A percentile compares a stretch with the other conserved stretches of the same genome.
phyloP scores from a whole-genome alignment of 2,888 invertebrate species.

The Idaea dimidiata region DNA sequence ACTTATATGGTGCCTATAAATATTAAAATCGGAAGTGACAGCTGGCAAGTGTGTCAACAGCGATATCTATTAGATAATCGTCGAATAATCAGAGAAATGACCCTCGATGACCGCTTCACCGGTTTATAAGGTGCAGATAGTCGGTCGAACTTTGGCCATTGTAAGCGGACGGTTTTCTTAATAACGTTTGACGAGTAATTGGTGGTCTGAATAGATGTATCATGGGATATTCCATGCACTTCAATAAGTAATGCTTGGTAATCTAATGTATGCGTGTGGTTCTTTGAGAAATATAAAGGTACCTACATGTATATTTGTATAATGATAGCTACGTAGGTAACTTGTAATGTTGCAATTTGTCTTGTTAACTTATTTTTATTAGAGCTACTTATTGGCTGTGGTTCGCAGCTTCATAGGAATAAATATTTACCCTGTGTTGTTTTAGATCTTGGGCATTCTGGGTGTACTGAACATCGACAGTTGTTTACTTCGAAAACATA shows the following conservation, averaged over 20 bases:
- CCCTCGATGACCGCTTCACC: neutral
- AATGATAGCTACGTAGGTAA: no score
- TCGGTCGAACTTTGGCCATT: neutral
- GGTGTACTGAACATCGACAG: no score
- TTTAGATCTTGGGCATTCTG: no score
- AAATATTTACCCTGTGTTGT: no score
- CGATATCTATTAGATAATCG: neutral
- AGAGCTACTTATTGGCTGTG: no score
- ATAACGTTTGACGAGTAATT: neutral
- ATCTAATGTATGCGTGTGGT: neutral
- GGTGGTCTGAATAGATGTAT: neutral
- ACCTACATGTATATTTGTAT: no score
- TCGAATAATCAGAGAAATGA: neutral
- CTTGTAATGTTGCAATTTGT: no score
- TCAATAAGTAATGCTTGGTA: neutral
- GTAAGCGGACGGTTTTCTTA: neutral
- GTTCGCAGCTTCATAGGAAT: no score
- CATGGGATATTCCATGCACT: neutral
- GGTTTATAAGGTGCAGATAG: neutral
- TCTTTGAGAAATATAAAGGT: neutral
- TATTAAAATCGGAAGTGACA: neutral
- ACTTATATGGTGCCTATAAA: neutral
- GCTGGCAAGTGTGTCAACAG: neutral
- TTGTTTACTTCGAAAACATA: no score
- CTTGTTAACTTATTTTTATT: no score